Base-by-base conservation (phyloP, 2,113 vertebrate species). In the Sylvilagus bachmani region DNA sequence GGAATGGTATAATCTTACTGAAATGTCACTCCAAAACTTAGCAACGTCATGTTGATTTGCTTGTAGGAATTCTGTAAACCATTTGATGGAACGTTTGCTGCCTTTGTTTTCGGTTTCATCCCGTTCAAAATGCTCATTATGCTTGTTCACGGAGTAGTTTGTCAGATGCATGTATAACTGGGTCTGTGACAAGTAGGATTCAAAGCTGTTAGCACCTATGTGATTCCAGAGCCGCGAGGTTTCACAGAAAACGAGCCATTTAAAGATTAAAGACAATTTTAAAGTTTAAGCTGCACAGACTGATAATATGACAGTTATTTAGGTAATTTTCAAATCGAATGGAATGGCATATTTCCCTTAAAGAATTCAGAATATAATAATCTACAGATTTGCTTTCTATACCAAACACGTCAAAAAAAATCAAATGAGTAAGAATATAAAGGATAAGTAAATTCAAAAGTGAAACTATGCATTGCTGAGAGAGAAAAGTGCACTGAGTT, bases 131-230 rank as follows among this genome's bases (percentile, higher is more conserved):
- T 97, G 99, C 75, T 99, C 99, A 4, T 99, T 99, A 98, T 99
- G 99, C 98, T 99, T 99, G 98, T 99, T 99, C 95, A 99, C 99
- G 0, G 99, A 99, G 97, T 99, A 99, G 98, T 99, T 99, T 75
- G 99, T 99, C 98, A 99, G 98, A 96, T 99, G 99, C 99, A 99
- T 99, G 97, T 99, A 99, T 51, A 99, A 98, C 97, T 99, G 99
- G 98, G 98, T 99, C 99, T 99, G 98, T 74, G 97, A 98, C 25
- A 77, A 82, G 44, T 38, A 66, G 96, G 70, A 95, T 73, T 10
- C 86, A 95, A 91, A 80, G 36, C 9, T 6, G 12, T 97, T 64
- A 92, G 2, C 69, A 70, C 62, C 36, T 36, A 5, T 11, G 71
- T 75, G 49, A 75, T 10, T 51, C 75, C 11, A 53, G 81, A 77